Conservation (phyloP, 2,797 vertebrate species). For the Labeo calbasu region DNA sequence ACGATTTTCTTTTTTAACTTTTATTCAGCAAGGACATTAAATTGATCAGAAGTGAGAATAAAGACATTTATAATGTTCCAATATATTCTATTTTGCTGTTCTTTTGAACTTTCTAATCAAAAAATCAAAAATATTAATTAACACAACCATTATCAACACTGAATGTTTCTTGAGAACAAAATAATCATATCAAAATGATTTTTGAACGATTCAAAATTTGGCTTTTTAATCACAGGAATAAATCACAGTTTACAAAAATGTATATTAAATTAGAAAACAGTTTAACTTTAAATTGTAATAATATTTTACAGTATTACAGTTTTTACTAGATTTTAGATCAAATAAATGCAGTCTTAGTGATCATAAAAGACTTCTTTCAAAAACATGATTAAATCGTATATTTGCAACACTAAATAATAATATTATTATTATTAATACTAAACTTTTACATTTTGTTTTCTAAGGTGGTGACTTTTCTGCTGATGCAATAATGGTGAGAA, state of each 20-base stretch:
- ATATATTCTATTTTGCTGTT: no score
- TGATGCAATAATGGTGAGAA: slow-evolving; percentile 49
- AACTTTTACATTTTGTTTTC: background rate
- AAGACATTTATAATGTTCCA: no score
- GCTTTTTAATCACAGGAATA: background rate
- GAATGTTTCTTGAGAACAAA: background rate
- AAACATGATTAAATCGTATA: background rate
- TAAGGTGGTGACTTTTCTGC: slow-evolving; percentile 38
- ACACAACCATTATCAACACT: background rate
- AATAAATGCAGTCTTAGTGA: background rate
- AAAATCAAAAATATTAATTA: background rate
- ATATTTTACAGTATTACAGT: background rate
- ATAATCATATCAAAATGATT: background rate
- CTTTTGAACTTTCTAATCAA: no score
- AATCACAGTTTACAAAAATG: background rate
- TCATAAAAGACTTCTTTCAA: background rate
- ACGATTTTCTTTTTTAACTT: no score
- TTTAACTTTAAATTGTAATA: background rate
- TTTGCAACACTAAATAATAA: background rate
- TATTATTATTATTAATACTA: background rate
- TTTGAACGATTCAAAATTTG: background rate
- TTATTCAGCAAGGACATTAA: no score
- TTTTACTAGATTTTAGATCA: background rate
- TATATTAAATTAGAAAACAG: background rate
- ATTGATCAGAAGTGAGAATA: no score